phyloP scores from a whole-genome alignment of 2,888 invertebrate species.

The Synergus umbraculus region DNA sequence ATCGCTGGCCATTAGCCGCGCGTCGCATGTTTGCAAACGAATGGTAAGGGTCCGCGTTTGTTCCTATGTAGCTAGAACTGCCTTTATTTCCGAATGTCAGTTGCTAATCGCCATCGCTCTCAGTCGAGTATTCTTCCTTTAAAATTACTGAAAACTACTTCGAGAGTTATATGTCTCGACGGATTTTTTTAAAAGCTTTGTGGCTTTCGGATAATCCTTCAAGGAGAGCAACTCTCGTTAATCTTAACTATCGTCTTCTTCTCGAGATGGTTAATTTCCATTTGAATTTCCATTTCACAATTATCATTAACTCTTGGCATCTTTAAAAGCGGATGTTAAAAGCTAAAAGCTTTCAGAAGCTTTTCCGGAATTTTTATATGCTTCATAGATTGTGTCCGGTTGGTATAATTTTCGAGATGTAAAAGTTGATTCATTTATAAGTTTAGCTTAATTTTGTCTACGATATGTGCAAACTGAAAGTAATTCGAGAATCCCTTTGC shows the following conservation, averaged over 20 bases:
- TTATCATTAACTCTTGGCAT: neutral
- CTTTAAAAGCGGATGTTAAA: neutral
- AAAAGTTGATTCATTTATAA: neutral
- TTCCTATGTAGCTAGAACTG: neutral
- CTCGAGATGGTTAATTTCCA: neutral
- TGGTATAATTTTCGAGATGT: too few species aligned
- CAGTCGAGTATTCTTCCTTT: neutral
- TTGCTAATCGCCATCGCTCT: neutral
- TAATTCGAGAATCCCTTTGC: neutral
- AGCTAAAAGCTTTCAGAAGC: neutral
- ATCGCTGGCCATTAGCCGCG: constrained; percentile 1
- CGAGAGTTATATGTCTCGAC: neutral
- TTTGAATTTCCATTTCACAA: neutral
- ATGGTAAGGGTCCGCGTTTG: neutral
- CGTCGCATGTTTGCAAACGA: neutral
- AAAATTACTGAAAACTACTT: neutral
- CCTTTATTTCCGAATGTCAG: constrained; percentile 26
- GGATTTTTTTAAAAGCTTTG: neutral
- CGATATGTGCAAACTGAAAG: neutral
- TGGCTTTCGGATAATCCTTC: neutral
- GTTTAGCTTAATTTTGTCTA: neutral
- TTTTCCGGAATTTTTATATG: neutral
- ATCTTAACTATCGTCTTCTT: neutral
- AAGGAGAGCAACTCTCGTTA: neutral
- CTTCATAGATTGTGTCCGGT: too few species aligned